phyloP scores from a whole-genome alignment of 2,888 invertebrate species.

The Diplazon laetatorius region DNA sequence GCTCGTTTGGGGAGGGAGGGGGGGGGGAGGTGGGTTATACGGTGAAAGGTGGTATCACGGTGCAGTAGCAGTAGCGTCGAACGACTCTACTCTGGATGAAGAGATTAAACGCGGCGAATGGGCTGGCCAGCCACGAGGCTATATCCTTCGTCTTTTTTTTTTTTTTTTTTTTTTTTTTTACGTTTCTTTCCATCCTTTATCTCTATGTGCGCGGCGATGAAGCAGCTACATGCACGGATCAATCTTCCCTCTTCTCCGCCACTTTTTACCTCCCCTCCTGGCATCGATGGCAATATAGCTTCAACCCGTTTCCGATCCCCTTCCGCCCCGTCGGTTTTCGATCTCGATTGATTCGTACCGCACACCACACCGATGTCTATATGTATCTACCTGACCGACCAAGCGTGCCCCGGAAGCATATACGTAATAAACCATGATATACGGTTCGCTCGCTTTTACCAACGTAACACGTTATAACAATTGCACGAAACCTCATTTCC shows the following conservation, averaged over 20 bases:
- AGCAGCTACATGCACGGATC: slow-evolving; percentile 49
- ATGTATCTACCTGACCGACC: background rate
- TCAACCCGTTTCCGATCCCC: slow-evolving; percentile 49
- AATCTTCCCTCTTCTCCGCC: slow-evolving; percentile 40
- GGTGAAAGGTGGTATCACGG: slow-evolving; percentile 20
- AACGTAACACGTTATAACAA: background rate
- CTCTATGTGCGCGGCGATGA: slow-evolving; percentile 44
- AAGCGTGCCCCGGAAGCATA: slow-evolving; percentile 4
- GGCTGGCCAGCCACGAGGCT: slow-evolving; percentile 40
- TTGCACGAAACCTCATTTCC: background rate
- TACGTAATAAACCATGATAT: slow-evolving; percentile 21
- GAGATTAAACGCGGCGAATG: slow-evolving; percentile 55
- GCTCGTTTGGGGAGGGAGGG: too few species aligned
- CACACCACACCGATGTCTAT: slow-evolving; percentile 12
- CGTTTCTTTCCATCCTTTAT: slow-evolving; percentile 43
- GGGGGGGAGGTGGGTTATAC: slow-evolving; percentile 5
- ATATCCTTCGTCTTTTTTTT: slow-evolving; percentile 21
- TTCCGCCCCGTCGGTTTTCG: slow-evolving; percentile 35
- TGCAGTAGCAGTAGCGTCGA: slow-evolving; percentile 7
- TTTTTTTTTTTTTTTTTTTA: slow-evolving; percentile 10
- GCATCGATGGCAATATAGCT: slow-evolving; percentile 42
- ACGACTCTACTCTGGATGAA: slow-evolving; percentile 42
- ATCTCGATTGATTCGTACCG: slow-evolving; percentile 45
- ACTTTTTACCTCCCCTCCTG: slow-evolving; percentile 32
- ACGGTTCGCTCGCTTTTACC: background rate